Conservation (phyloP, 2,888 invertebrate species). For the Melanophora roralis region DNA sequence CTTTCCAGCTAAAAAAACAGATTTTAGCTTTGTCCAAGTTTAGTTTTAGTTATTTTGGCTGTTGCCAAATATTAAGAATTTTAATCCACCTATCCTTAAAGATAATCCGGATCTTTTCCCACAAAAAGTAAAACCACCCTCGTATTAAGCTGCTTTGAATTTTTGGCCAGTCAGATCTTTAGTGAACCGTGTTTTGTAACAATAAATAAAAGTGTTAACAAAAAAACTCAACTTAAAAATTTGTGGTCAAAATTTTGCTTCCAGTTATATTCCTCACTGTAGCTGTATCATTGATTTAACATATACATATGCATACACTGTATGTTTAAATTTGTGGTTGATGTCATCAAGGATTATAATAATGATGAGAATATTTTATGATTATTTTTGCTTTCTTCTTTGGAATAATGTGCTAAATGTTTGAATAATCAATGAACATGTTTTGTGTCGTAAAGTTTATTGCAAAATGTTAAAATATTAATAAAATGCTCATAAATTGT, state of each 20-base stretch:
- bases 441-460: constrained; percentile 12
- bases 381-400: constrained; percentile 17
- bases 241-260: background rate
- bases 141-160: too few relatives aligned
- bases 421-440: constrained; percentile 18
- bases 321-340: constrained; percentile 1
- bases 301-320: background rate
- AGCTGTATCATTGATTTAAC: background rate
- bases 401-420: constrained; percentile 26
- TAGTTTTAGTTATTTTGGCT: too few relatives aligned
- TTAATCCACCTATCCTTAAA: too few relatives aligned
- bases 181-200: background rate
- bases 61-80: too few relatives aligned
- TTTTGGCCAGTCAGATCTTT: too few relatives aligned
- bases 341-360: constrained; percentile 28
- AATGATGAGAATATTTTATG: constrained; percentile 23
- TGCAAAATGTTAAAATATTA: background rate
- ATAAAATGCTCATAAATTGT: background rate
- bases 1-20: too few relatives aligned
- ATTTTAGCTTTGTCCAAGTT: too few relatives aligned
- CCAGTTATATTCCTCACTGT: background rate
- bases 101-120: background rate
- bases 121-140: background rate
- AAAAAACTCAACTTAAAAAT: background rate
- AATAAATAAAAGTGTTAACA: too few relatives aligned